Base-by-base conservation (phyloP, 2,113 vertebrate genomes). In the Talpa occidentalis region DNA sequence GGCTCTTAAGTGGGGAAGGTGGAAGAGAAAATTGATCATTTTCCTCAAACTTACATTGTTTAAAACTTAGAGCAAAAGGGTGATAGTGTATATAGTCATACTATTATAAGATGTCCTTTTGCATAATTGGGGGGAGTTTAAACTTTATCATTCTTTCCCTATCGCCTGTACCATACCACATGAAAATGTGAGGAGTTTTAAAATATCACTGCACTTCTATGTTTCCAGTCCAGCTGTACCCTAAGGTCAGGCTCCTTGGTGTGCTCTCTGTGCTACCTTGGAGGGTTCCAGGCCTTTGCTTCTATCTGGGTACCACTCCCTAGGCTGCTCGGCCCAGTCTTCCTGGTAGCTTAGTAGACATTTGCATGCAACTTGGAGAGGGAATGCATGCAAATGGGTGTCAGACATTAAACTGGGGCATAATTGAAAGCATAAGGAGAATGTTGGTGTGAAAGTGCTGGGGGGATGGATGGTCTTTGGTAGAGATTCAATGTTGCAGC, bases 401-500 rank as follows among this genome's bases (percentile, higher is more conserved):
- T 96, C 97, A 96, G 93, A 97, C 96, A 95, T 86, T 85, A 30
- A 73, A 62, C 86, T 56, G 52, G 66, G 91, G 66, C 81, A 94
- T 91, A 91, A 95, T 91, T 76, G 96, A 94, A 96, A 97, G 81
- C 90, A 83, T 67, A 86, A 89, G 21, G 90, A 59, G 77, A 96
- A 93, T 69, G 84, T 60, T 10, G n/a, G 42, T 44, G 64, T 93
- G 91, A 47, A 83, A 86, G 89, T 49, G 76, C 94, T 54, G 56
- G 59, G 54, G 3, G 24, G 47, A 60, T 42, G n/a, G 60, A 28
- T 42, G 73, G 70, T 30, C 59, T 44, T 69, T 82, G 93, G 77
- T 62, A 4, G 24, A 52, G 30, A 30, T 64, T 19, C 49, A 35
- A 70, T 56, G 26, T 35, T 4, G 28, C 87, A 56, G 76, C 32